Conservation (phyloP, 92 coral and sea anemone genomes). For the Palythoa caribaeorum region DNA sequence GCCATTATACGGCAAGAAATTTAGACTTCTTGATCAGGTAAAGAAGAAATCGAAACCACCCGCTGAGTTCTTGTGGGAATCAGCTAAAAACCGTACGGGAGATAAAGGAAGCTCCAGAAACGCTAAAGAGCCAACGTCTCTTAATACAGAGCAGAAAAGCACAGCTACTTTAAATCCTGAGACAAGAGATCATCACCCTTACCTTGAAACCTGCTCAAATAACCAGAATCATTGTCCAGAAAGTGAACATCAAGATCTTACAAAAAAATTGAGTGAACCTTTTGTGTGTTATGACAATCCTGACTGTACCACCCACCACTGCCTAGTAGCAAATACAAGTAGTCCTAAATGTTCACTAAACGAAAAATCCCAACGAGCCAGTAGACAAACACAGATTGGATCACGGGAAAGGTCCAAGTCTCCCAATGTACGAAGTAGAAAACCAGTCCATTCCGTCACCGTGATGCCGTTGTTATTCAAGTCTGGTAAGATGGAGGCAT, state of each 20-base stretch:
- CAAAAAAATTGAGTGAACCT: not conserved
- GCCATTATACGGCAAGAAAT: constrained; percentile 21
- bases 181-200: not conserved
- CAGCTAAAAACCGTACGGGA: not conserved
- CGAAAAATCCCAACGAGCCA: constrained; percentile 9
- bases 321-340: not conserved
- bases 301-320: not conserved
- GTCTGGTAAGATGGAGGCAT: not conserved
- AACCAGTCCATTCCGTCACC: constrained; percentile 46
- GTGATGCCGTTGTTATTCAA: constrained; percentile 23
- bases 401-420: not conserved
- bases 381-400: not conserved
- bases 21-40: constrained; percentile 24
- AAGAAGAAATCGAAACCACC: not conserved
- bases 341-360: constrained; percentile 1
- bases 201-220: not conserved
- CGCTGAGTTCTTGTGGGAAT: not conserved
- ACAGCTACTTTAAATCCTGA: not conserved
- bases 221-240: not conserved
- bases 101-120: not conserved
- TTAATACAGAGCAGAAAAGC: not conserved
- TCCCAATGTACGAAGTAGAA: constrained; percentile 14
- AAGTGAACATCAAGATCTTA: not conserved
- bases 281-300: not conserved
- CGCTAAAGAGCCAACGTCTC: not conserved